Evolutionary conservation across 2,888 invertebrate genomes (phyloP), one percentile per base, ranked within the genome.

Genomic region (Cephus pulcher): DNA sequence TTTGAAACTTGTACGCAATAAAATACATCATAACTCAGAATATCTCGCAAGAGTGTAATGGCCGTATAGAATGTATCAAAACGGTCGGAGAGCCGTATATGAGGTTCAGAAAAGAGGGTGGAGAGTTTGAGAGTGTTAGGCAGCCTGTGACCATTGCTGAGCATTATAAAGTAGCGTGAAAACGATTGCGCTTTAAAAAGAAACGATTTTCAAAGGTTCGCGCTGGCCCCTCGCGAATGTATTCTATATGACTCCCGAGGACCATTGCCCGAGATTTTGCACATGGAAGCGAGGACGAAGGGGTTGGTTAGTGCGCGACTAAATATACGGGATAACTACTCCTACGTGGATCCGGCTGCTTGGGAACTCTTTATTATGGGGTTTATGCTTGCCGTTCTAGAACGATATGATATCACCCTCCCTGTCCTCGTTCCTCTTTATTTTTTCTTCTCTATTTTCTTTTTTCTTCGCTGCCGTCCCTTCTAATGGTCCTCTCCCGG

Each of bases 291-390:
- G 9, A 40, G 40, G 40, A 40, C 15, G 23, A 23, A 40, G 40
- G 40, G 40, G 40, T 23, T n/a, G 74, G 78, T 56, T 70, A 68
- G 73, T 35, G 68, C 70, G 15, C 56, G 33, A 69, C 69, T 56
- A 76, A 78, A 78, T 75, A 76, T 78, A 76, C 78, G 78, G 75
- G 69, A 34, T 71, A 76, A 78, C 78, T 78, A 71, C 73, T 73
- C 75, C 76, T 73, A 75, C 71, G 75, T 75, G 78, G 68, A 73
- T 76, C 76, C 71, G 76, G 76, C 73, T 76, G 73, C 76, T 69
- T 30, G 76, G 68, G 78, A 68, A 75, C 76, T 40, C 75, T 78
- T 78, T 78, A 78, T 78, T 75, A 69, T 73, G 71, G 76, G 75
- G 73, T 76, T 78, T 78, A 78, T 75, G 34, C 75, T 75, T 73